Conservation (phyloP, 2,113 vertebrate genomes). For the Microcebus tavaratra region DNA sequence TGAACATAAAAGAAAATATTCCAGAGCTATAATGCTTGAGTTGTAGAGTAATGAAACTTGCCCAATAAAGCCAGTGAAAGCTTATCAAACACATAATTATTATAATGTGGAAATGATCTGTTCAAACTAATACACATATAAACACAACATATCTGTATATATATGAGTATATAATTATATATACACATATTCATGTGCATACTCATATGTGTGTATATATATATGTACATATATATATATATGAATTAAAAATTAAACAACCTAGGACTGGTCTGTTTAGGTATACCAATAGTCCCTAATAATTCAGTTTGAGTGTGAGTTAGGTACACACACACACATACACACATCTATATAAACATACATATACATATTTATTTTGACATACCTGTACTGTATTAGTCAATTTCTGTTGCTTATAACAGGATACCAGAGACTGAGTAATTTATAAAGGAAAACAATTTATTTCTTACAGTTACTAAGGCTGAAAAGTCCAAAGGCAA, state of each 20-base stretch:
- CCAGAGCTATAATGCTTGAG: not conserved
- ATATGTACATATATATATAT: too few species aligned
- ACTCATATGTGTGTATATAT: too few species aligned
- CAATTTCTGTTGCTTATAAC: not conserved
- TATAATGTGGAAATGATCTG: not conserved
- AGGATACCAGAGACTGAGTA: not conserved
- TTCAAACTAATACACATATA: not conserved
- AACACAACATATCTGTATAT: not conserved
- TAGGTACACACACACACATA: not conserved
- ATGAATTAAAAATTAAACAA: not conserved
- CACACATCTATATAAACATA: not conserved
- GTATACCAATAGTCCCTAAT: not conserved
- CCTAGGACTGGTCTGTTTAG: rapidly evolving
- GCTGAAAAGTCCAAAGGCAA: not conserved
- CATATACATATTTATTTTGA: not conserved
- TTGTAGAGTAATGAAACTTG: not conserved
- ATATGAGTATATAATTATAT: not conserved
- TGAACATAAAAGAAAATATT: not conserved
- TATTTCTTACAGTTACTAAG: not conserved
- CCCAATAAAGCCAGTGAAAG: not conserved
- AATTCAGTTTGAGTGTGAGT: not conserved
- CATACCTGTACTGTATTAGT: not conserved
- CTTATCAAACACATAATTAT: not conserved
- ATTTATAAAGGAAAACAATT: not conserved
- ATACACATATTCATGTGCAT: not conserved